phyloP scores from a whole-genome alignment of 1,140 invertebrate genomes.

The Habropoda laboriosa region DNA sequence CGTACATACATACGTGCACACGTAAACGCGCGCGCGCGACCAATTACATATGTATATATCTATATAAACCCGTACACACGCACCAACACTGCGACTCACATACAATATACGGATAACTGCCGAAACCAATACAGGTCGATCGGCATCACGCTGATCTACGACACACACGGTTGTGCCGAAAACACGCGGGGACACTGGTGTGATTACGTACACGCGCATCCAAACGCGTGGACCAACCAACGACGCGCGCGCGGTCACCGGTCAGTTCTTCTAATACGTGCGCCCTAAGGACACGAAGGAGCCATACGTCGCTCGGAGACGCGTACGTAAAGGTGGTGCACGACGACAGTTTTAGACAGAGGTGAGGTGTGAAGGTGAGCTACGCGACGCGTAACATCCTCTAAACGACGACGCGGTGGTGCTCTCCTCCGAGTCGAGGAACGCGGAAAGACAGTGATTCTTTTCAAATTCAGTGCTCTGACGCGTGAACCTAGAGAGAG shows the following conservation, averaged over 20 bases:
- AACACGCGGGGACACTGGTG: constrained; percentile 42
- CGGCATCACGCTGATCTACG: constrained; percentile 23
- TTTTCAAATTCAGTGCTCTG: constrained; percentile 36
- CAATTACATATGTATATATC: constrained; percentile 41
- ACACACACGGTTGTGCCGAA: constrained; percentile 32
- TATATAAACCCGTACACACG: constrained; percentile 22
- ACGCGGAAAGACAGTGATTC: constrained; percentile 45
- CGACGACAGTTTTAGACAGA: constrained; percentile 30
- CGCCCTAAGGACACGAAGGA: constrained; percentile 58
- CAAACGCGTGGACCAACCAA: constrained; percentile 23
- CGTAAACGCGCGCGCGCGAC: constrained; percentile 45
- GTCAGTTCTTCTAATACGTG: constrained; percentile 33
- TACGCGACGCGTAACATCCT: background rate
- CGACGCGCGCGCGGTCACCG: constrained; percentile 40
- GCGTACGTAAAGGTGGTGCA: constrained; percentile 48
- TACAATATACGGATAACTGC: constrained; percentile 50
- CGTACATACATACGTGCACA: constrained; percentile 44
- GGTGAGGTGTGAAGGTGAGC: constrained; percentile 6
- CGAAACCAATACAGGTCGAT: constrained; percentile 34
- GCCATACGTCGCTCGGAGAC: constrained; percentile 47
- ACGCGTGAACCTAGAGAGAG: constrained; percentile 27
- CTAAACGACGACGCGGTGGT: too few relatives aligned
- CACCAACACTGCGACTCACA: constrained; percentile 24
- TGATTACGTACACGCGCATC: constrained; percentile 45
- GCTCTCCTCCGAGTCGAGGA: background rate